phyloP scores from a whole-genome alignment of 1,140 invertebrate species.

The Drosophila equinoxialis region DNA sequence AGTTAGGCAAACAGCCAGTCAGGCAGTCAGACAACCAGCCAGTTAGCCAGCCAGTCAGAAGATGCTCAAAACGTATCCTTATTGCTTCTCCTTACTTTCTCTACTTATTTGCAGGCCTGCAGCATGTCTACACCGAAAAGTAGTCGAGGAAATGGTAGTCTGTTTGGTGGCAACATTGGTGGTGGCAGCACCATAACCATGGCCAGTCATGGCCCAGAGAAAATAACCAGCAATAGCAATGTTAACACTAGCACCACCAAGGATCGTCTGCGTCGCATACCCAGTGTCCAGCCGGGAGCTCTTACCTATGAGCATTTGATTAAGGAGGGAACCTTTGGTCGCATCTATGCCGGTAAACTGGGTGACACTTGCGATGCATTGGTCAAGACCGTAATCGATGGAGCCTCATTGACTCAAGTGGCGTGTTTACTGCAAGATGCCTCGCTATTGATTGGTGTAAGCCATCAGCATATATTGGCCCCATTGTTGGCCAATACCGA shows the following conservation, averaged over 20 bases:
- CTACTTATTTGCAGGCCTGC: slow-evolving; percentile 83
- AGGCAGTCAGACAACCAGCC: not conserved
- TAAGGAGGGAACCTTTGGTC: slow-evolving; percentile 92
- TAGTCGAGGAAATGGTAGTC: slow-evolving; percentile 81
- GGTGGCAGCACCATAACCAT: slow-evolving; percentile 71
- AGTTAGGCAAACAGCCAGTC: slow-evolving; percentile 9
- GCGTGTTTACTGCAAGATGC: slow-evolving; percentile 92
- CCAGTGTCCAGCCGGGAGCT: slow-evolving; percentile 86
- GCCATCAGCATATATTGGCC: slow-evolving; percentile 92
- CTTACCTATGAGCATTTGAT: slow-evolving; percentile 86
- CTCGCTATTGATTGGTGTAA: slow-evolving; percentile 91
- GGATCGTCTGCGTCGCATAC: slow-evolving; percentile 87
- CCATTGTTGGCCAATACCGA: slow-evolving; percentile 92
- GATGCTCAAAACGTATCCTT: not conserved
- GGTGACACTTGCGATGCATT: slow-evolving; percentile 90
- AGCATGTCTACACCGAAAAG: slow-evolving; percentile 79
- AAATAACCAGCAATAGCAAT: slow-evolving; percentile 10
- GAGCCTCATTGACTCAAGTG: slow-evolving; percentile 92
- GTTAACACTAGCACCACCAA: slow-evolving; percentile 66
- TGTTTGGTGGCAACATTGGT: slow-evolving; percentile 68
- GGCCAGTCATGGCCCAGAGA: slow-evolving; percentile 64
- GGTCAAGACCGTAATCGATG: slow-evolving; percentile 93
- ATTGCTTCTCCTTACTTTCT: not conserved
- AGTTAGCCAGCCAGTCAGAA: slow-evolving; percentile 5
- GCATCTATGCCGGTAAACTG: slow-evolving; percentile 89